Conservation (phyloP, 2,797 vertebrate species). For the Spheniscus humboldti region DNA sequence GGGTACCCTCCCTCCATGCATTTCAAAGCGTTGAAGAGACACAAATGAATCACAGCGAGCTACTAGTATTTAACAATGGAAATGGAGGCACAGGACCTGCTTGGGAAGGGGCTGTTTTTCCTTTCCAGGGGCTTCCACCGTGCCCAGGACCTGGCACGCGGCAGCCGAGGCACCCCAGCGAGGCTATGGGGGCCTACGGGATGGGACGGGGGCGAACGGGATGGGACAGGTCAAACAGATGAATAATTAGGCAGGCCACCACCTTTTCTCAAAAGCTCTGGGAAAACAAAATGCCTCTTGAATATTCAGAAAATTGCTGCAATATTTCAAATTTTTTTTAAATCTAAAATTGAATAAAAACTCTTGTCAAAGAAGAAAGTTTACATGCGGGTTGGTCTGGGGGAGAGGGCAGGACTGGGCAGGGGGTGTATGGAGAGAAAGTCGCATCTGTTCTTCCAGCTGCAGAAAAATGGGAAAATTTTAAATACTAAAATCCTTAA, state of each 20-base stretch:
- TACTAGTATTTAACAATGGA: too few species aligned
- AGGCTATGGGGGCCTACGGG: background rate
- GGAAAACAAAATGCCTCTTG: background rate
- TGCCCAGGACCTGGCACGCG: background rate
- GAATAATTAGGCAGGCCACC: background rate
- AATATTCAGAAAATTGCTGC: background rate
- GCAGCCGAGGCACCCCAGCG: background rate
- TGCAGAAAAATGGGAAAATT: background rate
- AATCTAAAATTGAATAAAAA: background rate
- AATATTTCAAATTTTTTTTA: background rate
- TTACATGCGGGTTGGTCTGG: background rate
- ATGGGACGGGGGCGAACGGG: background rate
- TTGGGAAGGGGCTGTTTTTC: background rate
- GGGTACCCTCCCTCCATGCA: accelerated
- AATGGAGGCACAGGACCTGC: background rate
- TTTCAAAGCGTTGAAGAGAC: background rate
- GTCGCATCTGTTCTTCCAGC: background rate
- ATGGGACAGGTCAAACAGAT: background rate
- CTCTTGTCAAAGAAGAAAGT: background rate
- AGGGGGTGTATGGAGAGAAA: background rate
- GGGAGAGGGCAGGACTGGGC: background rate
- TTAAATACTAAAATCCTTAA: background rate
- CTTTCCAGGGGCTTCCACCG: background rate
- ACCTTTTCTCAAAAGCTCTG: background rate
- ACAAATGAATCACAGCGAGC: background rate